phyloP scores from a whole-genome alignment of 2,888 invertebrate species.

The Diaprepes abbreviatus region DNA sequence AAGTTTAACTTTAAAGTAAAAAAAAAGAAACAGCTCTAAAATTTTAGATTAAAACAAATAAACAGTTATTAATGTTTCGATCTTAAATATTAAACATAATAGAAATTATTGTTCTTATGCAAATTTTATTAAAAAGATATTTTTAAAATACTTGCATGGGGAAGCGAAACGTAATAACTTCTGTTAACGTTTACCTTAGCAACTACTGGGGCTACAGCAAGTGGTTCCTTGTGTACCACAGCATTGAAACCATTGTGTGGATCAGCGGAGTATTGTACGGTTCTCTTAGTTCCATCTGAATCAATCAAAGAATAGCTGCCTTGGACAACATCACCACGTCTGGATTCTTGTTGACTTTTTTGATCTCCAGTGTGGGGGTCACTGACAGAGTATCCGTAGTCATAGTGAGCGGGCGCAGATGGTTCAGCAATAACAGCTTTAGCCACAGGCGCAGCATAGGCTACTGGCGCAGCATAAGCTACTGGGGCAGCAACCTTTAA shows the following conservation, averaged over 20 bases:
- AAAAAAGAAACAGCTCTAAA: too few relatives aligned
- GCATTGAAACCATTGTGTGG: conserved; percentile 71
- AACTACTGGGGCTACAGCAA: conserved; percentile 56
- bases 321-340: conserved; percentile 70
- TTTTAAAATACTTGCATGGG: too few relatives aligned
- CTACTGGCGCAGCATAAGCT: conserved; percentile 57
- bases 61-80: too few relatives aligned
- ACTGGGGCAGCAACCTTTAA: conserved; percentile 11
- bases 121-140: too few relatives aligned
- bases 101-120: too few relatives aligned
- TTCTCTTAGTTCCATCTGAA: conserved; percentile 69
- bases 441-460: conserved; percentile 54
- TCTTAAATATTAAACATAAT: too few relatives aligned
- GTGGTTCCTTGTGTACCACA: conserved; percentile 68
- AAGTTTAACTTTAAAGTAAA: too few relatives aligned
- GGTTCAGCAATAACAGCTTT: conserved; percentile 54
- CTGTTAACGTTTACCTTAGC: conserved; percentile 25
- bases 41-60: too few relatives aligned
- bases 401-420: conserved; percentile 57
- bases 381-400: conserved; percentile 57
- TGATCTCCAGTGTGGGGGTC: conserved; percentile 68
- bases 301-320: conserved; percentile 70
- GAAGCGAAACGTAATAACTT: too few relatives aligned
- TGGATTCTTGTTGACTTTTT: conserved; percentile 70
- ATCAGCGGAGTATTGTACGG: conserved; percentile 71